Percentiles rank a stretch among this genome's conserved stretches.
These are phyloP conservation scores for Corythoichthys haematopterus DNA, from an alignment of 2,113 vertebrate genomes.

Conservation along the genomic window DNA sequence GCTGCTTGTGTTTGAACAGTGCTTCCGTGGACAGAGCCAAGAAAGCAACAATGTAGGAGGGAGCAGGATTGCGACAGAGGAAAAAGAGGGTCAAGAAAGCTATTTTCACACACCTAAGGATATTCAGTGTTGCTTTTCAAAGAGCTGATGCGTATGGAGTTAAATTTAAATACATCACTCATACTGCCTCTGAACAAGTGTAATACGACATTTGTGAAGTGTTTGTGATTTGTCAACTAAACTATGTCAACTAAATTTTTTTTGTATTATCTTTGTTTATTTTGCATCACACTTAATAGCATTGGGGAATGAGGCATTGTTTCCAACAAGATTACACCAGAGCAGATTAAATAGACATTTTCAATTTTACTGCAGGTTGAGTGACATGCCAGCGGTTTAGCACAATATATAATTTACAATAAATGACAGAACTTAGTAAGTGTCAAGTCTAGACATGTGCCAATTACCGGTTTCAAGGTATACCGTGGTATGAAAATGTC, in stretches of 20 bases:
- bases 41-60: conserved; percentile 14
- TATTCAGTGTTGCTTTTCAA: conserved; percentile 41
- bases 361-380: conserved; percentile 1
- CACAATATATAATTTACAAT: background rate
- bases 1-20: conserved; percentile 38
- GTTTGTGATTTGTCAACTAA: no score
- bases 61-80: conserved; percentile 4
- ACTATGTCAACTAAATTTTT: no score
- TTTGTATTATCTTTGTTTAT: background rate
- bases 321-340: background rate
- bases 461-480: no score
- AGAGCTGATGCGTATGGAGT: conserved; percentile 22
- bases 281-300: background rate
- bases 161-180: background rate
- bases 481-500: no score
- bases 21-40: conserved; percentile 20
- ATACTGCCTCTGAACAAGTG: background rate
- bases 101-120: conserved; percentile 42
- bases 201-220: background rate
- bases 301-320: background rate
- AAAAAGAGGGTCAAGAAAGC: conserved; percentile 7
- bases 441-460: no score
- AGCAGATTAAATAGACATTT: conserved; percentile 13
- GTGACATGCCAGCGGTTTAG: background rate
- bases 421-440: no score